Conservation (phyloP, 2,113 vertebrate genomes). For the Mesoclemmys tuberculata region DNA sequence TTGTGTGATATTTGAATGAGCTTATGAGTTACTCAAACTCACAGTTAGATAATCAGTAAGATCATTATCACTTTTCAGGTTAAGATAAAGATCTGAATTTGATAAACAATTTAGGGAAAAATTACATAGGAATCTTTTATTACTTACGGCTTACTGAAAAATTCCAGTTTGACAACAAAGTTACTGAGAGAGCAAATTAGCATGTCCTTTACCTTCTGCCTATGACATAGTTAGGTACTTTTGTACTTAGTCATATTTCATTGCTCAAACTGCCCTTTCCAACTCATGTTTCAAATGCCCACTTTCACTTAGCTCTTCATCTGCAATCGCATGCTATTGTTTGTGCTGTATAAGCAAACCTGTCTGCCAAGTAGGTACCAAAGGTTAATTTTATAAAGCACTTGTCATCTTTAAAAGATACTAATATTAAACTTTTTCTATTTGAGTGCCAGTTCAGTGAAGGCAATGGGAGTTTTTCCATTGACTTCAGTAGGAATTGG, state of each 20-base stretch:
- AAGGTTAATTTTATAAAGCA: not conserved
- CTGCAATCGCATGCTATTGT: not conserved
- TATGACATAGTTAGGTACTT: not conserved
- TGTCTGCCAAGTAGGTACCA: not conserved
- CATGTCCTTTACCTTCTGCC: not conserved
- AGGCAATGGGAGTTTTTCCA: not conserved
- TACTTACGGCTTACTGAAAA: not conserved
- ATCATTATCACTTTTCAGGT: not conserved
- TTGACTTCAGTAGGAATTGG: not conserved
- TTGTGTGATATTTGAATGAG: fast-evolving
- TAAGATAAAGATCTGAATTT: not conserved
- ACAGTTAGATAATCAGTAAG: not conserved
- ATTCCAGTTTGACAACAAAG: not conserved
- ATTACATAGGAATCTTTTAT: not conserved
- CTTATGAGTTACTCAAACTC: slow-evolving; percentile 43
- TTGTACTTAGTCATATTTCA: not conserved
- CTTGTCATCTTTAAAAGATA: not conserved
- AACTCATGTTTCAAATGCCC: not conserved
- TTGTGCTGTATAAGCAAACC: not conserved
- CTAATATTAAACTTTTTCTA: not conserved
- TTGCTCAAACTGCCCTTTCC: not conserved
- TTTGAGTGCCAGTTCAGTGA: not conserved
- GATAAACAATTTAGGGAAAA: not conserved
- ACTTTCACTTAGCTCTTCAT: slow-evolving; percentile 5
- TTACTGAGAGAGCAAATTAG: not conserved